Evolutionary conservation across 2,113 vertebrate genomes (phyloP).

Genomic region (Raja brachyura): DNA sequence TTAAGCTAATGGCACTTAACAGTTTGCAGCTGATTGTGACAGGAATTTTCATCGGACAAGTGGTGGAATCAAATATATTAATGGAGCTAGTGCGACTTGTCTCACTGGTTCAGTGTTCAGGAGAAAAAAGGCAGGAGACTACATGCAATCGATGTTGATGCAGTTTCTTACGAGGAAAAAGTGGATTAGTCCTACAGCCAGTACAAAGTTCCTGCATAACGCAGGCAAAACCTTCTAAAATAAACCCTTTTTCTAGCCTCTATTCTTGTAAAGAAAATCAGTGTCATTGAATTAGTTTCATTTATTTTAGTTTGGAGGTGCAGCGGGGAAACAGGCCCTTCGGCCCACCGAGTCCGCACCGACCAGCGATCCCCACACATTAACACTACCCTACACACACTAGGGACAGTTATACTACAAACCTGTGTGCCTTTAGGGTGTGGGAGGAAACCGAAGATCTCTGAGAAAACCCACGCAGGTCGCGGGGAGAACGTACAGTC

Average conservation of each 20-base stretch:
- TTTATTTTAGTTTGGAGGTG: too few relatives aligned
- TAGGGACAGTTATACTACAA: too few relatives aligned
- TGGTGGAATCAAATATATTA: not conserved
- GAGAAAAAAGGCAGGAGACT: not conserved
- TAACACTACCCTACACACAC: too few relatives aligned
- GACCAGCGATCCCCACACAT: too few relatives aligned
- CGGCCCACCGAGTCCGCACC: too few relatives aligned
- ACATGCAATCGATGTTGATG: not conserved
- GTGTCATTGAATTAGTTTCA: not conserved
- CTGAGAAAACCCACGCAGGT: too few relatives aligned
- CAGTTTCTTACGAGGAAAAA: not conserved
- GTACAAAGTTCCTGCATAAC: not conserved
- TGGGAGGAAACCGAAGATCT: too few relatives aligned
- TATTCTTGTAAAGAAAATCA: not conserved
- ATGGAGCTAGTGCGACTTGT: not conserved
- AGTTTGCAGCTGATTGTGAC: not conserved
- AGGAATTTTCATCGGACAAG: not conserved
- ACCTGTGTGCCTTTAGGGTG: too few relatives aligned
- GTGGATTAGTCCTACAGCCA: not conserved
- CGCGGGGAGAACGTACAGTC: too few relatives aligned
- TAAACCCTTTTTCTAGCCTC: not conserved
- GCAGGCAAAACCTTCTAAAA: too few relatives aligned
- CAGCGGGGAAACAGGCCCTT: too few relatives aligned
- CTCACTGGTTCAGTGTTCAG: not conserved
- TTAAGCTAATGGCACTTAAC: conserved; percentile 4